Base-by-base conservation (phyloP, 2,888 invertebrate species). In the Heliconius erato region DNA sequence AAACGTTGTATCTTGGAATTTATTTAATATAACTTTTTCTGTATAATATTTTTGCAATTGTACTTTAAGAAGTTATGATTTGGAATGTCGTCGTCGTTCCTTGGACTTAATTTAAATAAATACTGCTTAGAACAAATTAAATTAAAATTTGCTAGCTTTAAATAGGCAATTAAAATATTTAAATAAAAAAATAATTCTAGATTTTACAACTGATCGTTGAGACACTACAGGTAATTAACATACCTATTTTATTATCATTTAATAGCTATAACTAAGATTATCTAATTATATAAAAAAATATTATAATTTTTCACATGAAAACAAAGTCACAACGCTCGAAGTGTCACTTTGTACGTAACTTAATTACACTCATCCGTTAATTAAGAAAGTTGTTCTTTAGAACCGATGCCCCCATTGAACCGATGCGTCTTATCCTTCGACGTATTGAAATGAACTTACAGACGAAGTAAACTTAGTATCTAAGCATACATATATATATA, bases 301-400 rank as follows among this genome's bases (percentile, higher is more conserved):
- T 49, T 7, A 54, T 19, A 54, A 16, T 63, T n/a, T 63, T 63
- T 63, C n/a, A n/a, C 23, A 65, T 65, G 26, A 65, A 65, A 65
- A 12, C 12, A 28, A 3, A 78, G 19, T 44, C 23, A 78, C 67
- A 67, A 28, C 68, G 59, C 79, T 59, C 44, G n/a, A 26, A 83
- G 82, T 82, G 87, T 84, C 85, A 87, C 85, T 86, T 85, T 86
- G 87, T 86, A 87, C 86, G 77, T 84, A 87, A 87, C 86, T 88
- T 88, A 87, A 89, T 89, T 88, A 88, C 85, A 86, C 85, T 87
- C 84, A 88, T 86, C 86, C 87, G 86, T 88, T 89, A 89, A 89
- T 89, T 89, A 88, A 88, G 87, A 89, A 88, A 89, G 88, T 88
- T 88, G 79, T 84, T 84, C 86, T 84, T 85, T 72, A 79, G 82